These are phyloP conservation scores for Machimus rusticus DNA, from an alignment of 2,888 invertebrate genomes.

Conservation along the genomic window DNA sequence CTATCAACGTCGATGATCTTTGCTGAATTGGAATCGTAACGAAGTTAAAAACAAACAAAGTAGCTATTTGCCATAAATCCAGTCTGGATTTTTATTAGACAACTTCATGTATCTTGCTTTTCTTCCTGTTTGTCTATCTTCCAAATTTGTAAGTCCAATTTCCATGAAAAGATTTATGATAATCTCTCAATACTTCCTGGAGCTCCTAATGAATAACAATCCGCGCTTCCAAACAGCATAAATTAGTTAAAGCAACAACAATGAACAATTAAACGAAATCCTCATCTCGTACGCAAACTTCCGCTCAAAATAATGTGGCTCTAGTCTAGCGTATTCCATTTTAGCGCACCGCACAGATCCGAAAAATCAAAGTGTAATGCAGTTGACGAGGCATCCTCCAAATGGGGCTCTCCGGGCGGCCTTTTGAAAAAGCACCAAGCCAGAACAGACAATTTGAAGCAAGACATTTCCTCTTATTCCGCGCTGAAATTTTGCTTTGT, in stretches of 20 bases:
- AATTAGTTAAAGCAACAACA: not conserved
- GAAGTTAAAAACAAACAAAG: no score
- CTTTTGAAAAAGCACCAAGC: not conserved
- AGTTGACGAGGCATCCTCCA: not conserved
- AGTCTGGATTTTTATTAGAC: not conserved
- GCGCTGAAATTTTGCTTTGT: not conserved
- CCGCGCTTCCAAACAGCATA: not conserved
- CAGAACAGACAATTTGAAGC: constrained; percentile 2
- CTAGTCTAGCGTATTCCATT: not conserved
- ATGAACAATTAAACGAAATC: not conserved
- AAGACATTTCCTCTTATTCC: constrained; percentile 21
- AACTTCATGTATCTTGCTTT: not conserved
- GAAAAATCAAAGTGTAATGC: constrained; percentile 9
- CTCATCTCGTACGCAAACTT: not conserved
- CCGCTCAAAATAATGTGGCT: not conserved
- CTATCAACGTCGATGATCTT: not conserved
- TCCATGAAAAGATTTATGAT: not conserved
- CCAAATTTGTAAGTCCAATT: not conserved
- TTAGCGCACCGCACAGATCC: not conserved
- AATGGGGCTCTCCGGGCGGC: not conserved
- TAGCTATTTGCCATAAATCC: no score
- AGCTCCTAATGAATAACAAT: not conserved
- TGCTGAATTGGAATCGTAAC: no score
- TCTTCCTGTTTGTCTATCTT: not conserved
- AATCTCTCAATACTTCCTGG: not conserved